Base-by-base conservation (phyloP, 2,888 invertebrate genomes). In the Brachypalpus laphriformis region DNA sequence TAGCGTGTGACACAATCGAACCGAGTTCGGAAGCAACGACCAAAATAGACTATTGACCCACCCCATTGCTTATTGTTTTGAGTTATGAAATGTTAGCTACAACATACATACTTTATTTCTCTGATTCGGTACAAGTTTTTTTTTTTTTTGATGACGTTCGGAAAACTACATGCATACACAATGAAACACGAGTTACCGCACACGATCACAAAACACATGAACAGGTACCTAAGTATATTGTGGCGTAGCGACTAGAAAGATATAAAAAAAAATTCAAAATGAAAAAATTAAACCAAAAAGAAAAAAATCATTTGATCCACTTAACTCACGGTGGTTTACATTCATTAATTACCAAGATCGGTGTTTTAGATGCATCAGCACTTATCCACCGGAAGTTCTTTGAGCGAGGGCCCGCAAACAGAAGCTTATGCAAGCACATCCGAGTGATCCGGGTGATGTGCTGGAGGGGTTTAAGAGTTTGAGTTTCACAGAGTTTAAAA, bases 1-100 rank as follows among this genome's bases (percentile, higher is more conserved):
- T 82, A 82, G 81, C 81, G 75, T 77, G 34, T 82, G 77, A 82
- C 77, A 82, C 70, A 82, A 82, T 71, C 71, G 49, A 71, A 51
- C 70, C 42, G 49, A 70, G 63, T 71, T 40, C 45, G 49, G 42
- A 82, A 71, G 76, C 65, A 75, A 75, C 63, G 68, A 56, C 74
- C 66, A 28, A 34, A 20, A 25, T 45, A 56, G 70, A 82, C 63
- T 75, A 49, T 70, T 82, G 81, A 82, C 75, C 75, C 81, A 82
- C 16, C 81, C 16, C 68, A 63, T 47, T 74, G 72, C 34, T 57
- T 51, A 68, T 49, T 65, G 78, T 45, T 75, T 34, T 42, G 54
- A 66, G 63, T 82, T 82, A 82, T 76, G 82, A 82, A 82, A 82
- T 65, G 56, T 49, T 57, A 63, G 54, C 68, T 31, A 74, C 59